Evolutionary conservation across 2,888 invertebrate species (phyloP).

Genomic region (Cloeon dipterum): DNA sequence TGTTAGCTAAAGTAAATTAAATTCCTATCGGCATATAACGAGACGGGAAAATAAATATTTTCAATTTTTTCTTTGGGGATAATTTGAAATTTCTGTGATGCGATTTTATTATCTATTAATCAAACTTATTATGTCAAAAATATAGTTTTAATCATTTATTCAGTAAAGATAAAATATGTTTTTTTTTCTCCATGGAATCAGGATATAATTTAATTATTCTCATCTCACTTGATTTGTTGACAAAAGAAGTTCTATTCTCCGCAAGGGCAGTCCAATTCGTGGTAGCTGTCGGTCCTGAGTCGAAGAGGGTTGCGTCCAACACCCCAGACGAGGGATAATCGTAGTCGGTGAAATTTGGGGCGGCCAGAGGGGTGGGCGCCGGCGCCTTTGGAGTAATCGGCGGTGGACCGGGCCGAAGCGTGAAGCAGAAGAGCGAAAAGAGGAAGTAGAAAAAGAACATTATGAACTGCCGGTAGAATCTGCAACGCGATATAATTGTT

Average conservation of each 20-base stretch:
- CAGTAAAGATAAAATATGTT: too few species aligned
- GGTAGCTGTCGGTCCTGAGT: background rate
- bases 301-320: background rate
- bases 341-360: constrained; percentile 15
- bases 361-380: constrained; percentile 14
- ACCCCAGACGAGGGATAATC: background rate
- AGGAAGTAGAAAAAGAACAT: constrained; percentile 79
- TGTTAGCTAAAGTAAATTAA: too few species aligned
- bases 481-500: constrained; percentile 17
- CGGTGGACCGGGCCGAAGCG: constrained; percentile 61
- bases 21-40: too few species aligned
- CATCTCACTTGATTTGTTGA: background rate
- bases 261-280: background rate
- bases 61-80: too few species aligned
- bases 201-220: too few species aligned
- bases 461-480: constrained; percentile 82
- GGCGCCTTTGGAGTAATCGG: background rate
- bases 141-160: too few species aligned
- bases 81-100: too few species aligned
- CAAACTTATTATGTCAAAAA: too few species aligned
- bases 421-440: constrained; percentile 70
- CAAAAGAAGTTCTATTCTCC: background rate
- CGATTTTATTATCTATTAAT: too few species aligned
- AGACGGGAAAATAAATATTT: too few species aligned
- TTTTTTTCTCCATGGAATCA: too few species aligned